phyloP scores from a whole-genome alignment of 1,140 invertebrate genomes.

The Euschistus heros region DNA sequence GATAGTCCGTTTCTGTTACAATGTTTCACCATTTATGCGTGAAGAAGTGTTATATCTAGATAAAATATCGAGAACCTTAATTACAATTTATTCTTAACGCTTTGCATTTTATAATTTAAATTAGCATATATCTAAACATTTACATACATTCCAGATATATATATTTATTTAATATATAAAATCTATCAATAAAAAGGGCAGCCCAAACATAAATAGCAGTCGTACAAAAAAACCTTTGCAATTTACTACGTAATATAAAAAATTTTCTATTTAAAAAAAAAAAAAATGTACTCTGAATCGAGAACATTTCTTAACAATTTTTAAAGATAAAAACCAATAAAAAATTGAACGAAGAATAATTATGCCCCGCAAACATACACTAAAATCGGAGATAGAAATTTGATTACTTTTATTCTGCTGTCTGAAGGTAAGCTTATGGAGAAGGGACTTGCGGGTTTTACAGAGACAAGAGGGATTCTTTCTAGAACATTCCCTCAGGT shows the following conservation, averaged over 20 bases:
- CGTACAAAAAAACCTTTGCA: slow-evolving; percentile 5
- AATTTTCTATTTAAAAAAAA: slow-evolving; percentile 1
- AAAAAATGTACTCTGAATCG: background rate
- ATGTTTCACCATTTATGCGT: slow-evolving; percentile 5
- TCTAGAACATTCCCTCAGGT: background rate
- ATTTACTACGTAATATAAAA: slow-evolving; percentile 4
- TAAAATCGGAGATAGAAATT: too few relatives aligned
- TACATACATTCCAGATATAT: background rate
- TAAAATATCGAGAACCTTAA: slow-evolving; percentile 1
- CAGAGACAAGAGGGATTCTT: background rate
- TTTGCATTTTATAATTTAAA: background rate
- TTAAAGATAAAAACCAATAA: too few relatives aligned
- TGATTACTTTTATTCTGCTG: too few relatives aligned
- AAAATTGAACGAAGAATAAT: too few relatives aligned
- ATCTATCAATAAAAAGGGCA: slow-evolving; percentile 15
- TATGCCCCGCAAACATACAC: too few relatives aligned
- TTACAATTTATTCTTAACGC: background rate
- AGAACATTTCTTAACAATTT: too few relatives aligned
- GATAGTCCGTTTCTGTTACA: background rate
- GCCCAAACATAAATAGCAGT: slow-evolving; percentile 15
- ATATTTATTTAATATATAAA: slow-evolving; percentile 11
- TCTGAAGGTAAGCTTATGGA: background rate
- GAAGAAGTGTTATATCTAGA: background rate
- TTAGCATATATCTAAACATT: slow-evolving; percentile 7
- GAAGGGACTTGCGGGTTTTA: background rate